Evolutionary conservation across 2,888 invertebrate species (phyloP), one percentile per base, ranked within the genome.

Genomic region (Lasioglossum figueresi): DNA sequence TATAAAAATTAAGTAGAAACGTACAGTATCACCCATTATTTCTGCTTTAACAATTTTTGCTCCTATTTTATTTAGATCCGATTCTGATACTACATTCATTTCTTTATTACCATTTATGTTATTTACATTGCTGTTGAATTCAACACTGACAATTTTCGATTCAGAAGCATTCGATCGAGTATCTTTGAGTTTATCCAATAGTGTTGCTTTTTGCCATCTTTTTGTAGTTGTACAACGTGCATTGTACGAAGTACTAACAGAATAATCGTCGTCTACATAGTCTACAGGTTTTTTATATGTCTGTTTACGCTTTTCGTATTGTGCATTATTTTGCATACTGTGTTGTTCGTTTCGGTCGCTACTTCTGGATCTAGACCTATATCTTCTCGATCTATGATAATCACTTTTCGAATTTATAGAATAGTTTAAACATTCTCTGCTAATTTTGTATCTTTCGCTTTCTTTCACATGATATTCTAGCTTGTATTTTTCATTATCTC

Each of bases 21-120:
- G 91, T 91, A 96, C 96, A 91, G 94, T 95, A 94, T 99, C 97
- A 31, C 99, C 99, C 96, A 98, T 96, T 91, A 99, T 97, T 96
- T 99, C 99, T 23, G 99, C 99, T 95, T 99, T 99, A 0, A 99
- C 96, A 87, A 99, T 96, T 95, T 98, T 98, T 2, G 99, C 98
- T 66, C 97, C 98, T 68, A 99, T 94, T 91, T 97, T 97, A 95
- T 99, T 99, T 96, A 99, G 97, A 94, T 89, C 8, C 14, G 97
- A 97, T 95, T 98, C 97, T 71, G 97, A 97, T 31, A 98, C 37
- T n/a, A 59, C 16, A 87, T 63, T 71, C 88, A 87, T 43, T 73
- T 82, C 76, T 82, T 85, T 34, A 79, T 79, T 34, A 80, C 83
- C 4, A 16, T 5, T 72, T 84, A 82, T 40, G 45, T 68, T 59